Evolutionary conservation across 2,888 invertebrate species (phyloP).

Genomic region (Eudemis profundana): DNA sequence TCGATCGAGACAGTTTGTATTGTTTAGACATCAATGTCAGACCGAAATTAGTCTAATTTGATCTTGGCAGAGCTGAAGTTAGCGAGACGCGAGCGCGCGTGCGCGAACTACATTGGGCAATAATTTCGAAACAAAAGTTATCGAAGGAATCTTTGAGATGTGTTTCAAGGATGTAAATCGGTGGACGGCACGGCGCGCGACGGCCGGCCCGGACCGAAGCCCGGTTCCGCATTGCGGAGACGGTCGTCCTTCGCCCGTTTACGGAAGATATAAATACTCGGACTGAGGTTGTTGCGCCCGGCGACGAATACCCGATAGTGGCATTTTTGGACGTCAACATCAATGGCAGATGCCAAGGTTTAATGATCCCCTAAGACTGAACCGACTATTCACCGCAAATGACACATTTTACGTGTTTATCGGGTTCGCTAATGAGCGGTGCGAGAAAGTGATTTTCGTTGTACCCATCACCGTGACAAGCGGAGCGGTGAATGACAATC

Average conservation of each 20-base stretch:
- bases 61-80: conserved; percentile 69
- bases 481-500: conserved; percentile 40
- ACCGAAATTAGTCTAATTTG: conserved; percentile 68
- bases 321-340: conserved; percentile 30
- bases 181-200: conserved; percentile 43
- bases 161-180: conserved; percentile 45
- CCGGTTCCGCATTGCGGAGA: conserved; percentile 42
- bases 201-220: conserved; percentile 39
- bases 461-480: conserved; percentile 30
- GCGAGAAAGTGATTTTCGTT: conserved; percentile 21
- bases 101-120: conserved; percentile 42
- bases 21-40: conserved; percentile 60
- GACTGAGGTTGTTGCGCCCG: conserved; percentile 36
- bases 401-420: conserved; percentile 7
- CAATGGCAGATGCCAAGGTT: conserved; percentile 32
- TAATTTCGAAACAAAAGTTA: conserved; percentile 40
- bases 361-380: conserved; percentile 26
- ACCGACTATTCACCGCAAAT: neutral
- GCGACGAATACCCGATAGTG: conserved; percentile 36
- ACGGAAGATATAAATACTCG: conserved; percentile 38
- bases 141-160: conserved; percentile 31
- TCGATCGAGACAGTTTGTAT: conserved; percentile 56
- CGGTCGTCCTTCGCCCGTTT: conserved; percentile 37
- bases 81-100: conserved; percentile 46
- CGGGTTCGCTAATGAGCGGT: conserved; percentile 1